Evolutionary conservation across 2,888 invertebrate genomes (phyloP).

Genomic region (Oegoconia quadripuncta): DNA sequence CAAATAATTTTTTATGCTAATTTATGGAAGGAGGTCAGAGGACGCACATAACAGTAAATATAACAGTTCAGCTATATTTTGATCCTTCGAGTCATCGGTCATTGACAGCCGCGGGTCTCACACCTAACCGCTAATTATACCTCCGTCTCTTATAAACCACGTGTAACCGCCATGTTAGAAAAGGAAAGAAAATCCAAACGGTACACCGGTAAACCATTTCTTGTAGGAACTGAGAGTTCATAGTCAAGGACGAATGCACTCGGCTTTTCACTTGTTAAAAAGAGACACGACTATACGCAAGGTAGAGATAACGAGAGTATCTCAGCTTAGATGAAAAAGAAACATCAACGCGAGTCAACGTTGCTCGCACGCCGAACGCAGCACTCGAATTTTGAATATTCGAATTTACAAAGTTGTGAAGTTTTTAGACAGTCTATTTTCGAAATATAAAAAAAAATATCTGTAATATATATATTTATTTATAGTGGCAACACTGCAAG

Average conservation of each 20-base stretch:
- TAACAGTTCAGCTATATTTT: constrained; percentile 52
- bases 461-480: constrained; percentile 29
- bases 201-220: constrained; percentile 61
- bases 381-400: constrained; percentile 39
- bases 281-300: constrained; percentile 33
- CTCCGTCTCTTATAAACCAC: constrained; percentile 36
- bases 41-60: constrained; percentile 51
- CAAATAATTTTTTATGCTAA: background rate
- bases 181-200: constrained; percentile 54
- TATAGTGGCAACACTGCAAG: constrained; percentile 45
- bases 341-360: constrained; percentile 39
- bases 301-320: constrained; percentile 35
- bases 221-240: constrained; percentile 46
- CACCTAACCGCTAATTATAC: constrained; percentile 50
- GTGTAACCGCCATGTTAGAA: constrained; percentile 19
- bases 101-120: constrained; percentile 66
- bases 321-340: constrained; percentile 49
- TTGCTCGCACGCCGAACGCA: constrained; percentile 44
- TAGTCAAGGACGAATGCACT: constrained; percentile 72
- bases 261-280: constrained; percentile 34
- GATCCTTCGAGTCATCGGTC: constrained; percentile 66
- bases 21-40: constrained; percentile 39
- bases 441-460: too few species aligned
- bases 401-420: constrained; percentile 29
- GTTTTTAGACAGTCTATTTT: too few species aligned